phyloP scores from a whole-genome alignment of 2,113 vertebrate genomes.

The Eurystomus gularis region DNA sequence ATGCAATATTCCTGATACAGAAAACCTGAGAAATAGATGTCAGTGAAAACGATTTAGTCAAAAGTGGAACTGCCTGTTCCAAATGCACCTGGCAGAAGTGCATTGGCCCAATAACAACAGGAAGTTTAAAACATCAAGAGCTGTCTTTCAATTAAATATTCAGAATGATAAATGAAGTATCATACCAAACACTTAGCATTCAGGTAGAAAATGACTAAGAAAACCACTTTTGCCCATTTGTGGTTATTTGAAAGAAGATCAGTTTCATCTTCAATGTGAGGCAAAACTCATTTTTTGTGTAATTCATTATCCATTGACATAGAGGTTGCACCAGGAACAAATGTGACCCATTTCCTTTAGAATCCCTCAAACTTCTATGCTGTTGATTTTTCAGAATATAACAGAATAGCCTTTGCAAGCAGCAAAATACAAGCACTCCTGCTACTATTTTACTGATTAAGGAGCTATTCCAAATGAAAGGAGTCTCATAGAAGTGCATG shows the following conservation, averaged over 20 bases:
- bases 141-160: conserved; percentile 40
- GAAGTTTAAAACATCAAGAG: not conserved
- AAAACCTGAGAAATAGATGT: not conserved
- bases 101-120: not conserved
- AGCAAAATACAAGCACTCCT: not conserved
- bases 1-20: not conserved
- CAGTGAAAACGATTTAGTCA: not conserved
- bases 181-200: not conserved
- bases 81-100: not conserved
- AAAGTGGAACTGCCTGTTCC: not conserved
- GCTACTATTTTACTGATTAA: not conserved
- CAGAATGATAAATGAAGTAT: conserved; percentile 21
- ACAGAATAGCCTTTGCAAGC: not conserved
- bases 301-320: conserved; percentile 2
- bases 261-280: not conserved
- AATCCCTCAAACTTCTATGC: not conserved
- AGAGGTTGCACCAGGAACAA: not conserved
- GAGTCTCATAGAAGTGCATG: rapidly evolving
- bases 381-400: not conserved
- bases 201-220: not conserved
- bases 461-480: not conserved
- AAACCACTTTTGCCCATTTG: conserved; percentile 27
- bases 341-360: not conserved
- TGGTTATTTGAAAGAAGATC: conserved; percentile 23
- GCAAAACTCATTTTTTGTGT: not conserved